phyloP scores from a whole-genome alignment of 2,113 vertebrate genomes.

The Takifugu bimaculatus region DNA sequence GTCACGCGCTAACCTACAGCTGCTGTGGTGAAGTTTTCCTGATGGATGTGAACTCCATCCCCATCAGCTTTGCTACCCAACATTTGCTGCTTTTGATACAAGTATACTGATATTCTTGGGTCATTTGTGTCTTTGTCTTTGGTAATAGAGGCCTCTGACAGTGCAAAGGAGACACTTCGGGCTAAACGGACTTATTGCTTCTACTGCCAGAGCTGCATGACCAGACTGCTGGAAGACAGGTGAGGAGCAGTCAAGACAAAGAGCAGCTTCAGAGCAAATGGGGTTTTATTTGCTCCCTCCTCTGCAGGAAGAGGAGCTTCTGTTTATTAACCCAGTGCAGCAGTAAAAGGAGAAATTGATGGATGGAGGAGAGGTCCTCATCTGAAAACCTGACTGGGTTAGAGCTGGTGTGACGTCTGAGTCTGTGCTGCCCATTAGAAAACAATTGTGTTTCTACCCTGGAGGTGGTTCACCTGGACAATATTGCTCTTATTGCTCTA shows the following conservation, averaged over 20 bases:
- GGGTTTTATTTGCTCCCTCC: constrained; percentile 44
- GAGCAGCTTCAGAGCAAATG: constrained; percentile 12
- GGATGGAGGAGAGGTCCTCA: constrained; percentile 35
- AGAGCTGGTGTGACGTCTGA: constrained; percentile 40
- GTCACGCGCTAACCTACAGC: not conserved
- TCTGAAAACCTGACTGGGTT: constrained; percentile 34
- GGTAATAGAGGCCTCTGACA: constrained; percentile 68
- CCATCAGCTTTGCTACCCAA: constrained; percentile 28
- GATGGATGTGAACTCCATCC: constrained; percentile 37
- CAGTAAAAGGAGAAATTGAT: constrained; percentile 25
- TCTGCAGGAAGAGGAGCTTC: constrained; percentile 27
- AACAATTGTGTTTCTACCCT: constrained; percentile 41
- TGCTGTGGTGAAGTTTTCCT: not conserved
- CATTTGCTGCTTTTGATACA: constrained; percentile 32
- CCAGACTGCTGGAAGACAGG: constrained; percentile 78
- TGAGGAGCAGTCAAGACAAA: constrained; percentile 69
- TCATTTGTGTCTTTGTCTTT: constrained; percentile 44
- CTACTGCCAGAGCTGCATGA: constrained; percentile 86
- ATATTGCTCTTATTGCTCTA: constrained; percentile 38
- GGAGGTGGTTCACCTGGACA: constrained; percentile 36
- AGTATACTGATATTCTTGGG: constrained; percentile 36
- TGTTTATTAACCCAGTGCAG: constrained; percentile 43
- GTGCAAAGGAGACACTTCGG: constrained; percentile 73
- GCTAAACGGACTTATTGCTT: constrained; percentile 75
- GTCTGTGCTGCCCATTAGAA: constrained; percentile 37